A percentile compares a stretch with the other conserved stretches of the same genome.
These are phyloP conservation scores for Calyptommatus sinebrachiatus DNA, from an alignment of 2,113 vertebrate species.

Conservation along the genomic window DNA sequence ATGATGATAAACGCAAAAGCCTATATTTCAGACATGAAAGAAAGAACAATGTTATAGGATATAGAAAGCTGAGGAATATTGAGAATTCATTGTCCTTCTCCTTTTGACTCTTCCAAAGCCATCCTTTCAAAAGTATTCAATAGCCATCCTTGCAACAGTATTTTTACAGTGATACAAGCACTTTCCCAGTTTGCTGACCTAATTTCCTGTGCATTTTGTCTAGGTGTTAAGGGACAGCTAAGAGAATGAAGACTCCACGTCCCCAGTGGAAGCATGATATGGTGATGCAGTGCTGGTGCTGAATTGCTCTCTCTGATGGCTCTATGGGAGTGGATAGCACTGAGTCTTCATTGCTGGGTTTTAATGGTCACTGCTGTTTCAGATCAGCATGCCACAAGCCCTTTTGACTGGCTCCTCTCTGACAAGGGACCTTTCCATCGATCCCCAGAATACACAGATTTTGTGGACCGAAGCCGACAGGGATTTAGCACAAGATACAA, in stretches of 20 bases:
- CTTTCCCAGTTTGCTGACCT: conserved; percentile 62
- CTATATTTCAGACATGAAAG: too few relatives aligned
- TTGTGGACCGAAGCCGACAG: conserved; percentile 95
- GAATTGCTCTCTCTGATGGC: conserved; percentile 95
- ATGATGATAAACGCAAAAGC: too few relatives aligned
- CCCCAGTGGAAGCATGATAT: conserved; percentile 88
- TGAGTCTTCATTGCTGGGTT: conserved; percentile 96
- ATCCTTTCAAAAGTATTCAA: conserved; percentile 20
- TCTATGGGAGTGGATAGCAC: conserved; percentile 94
- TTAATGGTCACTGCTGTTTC: conserved; percentile 81
- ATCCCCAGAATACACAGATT: conserved; percentile 96
- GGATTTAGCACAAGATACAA: conserved; percentile 99
- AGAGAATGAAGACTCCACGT: conserved; percentile 87
- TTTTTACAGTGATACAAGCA: conserved; percentile 51
- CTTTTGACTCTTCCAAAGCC: conserved; percentile 6
- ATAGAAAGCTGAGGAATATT: too few relatives aligned
- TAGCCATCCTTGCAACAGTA: conserved; percentile 12
- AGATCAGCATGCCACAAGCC: conserved; percentile 90
- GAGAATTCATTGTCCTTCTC: background rate
- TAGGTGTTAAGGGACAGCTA: conserved; percentile 84
- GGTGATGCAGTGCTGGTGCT: conserved; percentile 82
- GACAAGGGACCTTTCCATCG: conserved; percentile 98
- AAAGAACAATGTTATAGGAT: too few relatives aligned
- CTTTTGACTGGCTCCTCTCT: conserved; percentile 97
- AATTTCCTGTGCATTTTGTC: conserved; percentile 69